phyloP scores from a whole-genome alignment of 2,888 invertebrate genomes.

The Dinocampus coccinellae region DNA sequence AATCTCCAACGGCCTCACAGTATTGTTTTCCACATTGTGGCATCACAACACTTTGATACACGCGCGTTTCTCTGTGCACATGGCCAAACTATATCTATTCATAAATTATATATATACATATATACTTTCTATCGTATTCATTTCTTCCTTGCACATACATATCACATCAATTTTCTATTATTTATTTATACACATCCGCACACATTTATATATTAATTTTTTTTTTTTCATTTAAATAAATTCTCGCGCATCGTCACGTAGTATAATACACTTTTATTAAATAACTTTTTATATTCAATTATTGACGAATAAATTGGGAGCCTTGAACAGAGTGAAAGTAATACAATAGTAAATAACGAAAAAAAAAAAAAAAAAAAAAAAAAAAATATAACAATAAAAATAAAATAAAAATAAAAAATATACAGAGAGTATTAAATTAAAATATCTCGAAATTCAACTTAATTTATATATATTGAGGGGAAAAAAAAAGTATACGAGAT shows the following conservation, averaged over 20 bases:
- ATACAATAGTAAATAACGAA: background rate
- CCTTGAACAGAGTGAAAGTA: background rate
- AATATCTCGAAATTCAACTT: background rate
- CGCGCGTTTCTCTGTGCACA: slow-evolving; percentile 6
- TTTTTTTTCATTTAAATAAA: background rate
- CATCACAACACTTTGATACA: background rate
- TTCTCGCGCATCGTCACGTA: background rate
- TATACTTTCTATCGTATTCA: slow-evolving; percentile 7
- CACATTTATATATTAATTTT: no score
- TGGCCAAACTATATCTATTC: background rate
- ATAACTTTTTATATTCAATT: background rate
- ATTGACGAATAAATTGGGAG: background rate
- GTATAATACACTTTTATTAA: background rate
- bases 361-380: background rate
- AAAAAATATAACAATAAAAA: background rate
- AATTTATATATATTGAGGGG: background rate
- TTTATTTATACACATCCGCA: background rate
- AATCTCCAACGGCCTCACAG: background rate
- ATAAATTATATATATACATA: background rate
- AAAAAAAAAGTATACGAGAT: background rate
- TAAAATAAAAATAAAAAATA: background rate
- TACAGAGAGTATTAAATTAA: background rate
- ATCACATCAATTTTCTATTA: background rate
- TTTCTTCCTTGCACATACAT: background rate
- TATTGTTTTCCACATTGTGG: background rate